These are phyloP conservation scores for Nasonia oneida DNA, from an alignment of 2,888 invertebrate species.

Conservation along the genomic window DNA sequence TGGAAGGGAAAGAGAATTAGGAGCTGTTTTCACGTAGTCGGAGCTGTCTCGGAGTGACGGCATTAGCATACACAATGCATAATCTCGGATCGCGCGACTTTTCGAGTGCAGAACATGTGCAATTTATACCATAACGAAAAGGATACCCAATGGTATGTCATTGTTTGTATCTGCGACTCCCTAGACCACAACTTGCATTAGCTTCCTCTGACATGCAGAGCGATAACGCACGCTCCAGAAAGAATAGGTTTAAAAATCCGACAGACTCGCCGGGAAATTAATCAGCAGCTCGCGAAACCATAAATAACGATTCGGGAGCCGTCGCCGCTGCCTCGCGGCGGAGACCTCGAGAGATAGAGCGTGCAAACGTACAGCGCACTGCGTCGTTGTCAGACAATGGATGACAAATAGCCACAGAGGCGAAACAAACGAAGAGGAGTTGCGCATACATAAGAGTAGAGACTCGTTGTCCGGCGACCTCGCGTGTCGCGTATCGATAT, in stretches of 20 bases:
- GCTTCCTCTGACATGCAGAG: background rate
- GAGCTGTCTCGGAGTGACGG: constrained; percentile 26
- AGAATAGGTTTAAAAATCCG: constrained; percentile 56
- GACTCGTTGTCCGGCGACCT: constrained; percentile 60
- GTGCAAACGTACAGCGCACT: constrained; percentile 14
- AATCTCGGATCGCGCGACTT: too few species aligned
- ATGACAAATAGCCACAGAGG: constrained; percentile 75
- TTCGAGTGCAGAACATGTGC: too few species aligned
- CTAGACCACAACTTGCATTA: background rate
- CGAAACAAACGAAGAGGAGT: constrained; percentile 72
- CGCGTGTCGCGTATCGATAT: constrained; percentile 69
- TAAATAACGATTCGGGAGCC: constrained; percentile 73
- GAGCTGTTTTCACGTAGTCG: constrained; percentile 40
- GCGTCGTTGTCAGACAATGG: constrained; percentile 72
- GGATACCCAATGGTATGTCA: too few species aligned
- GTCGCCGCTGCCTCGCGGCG: constrained; percentile 25
- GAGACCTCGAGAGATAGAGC: constrained; percentile 17
- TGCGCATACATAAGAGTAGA: constrained; percentile 62
- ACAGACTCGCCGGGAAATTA: constrained; percentile 68
- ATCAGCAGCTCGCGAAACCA: constrained; percentile 72
- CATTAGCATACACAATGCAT: constrained; percentile 48
- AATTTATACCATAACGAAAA: too few species aligned
- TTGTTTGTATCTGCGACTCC: too few species aligned
- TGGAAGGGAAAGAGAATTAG: constrained; percentile 47
- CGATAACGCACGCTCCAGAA: constrained; percentile 37